Base-by-base conservation (phyloP, 2,797 vertebrate genomes). In the Pseudochromis fuscus region DNA sequence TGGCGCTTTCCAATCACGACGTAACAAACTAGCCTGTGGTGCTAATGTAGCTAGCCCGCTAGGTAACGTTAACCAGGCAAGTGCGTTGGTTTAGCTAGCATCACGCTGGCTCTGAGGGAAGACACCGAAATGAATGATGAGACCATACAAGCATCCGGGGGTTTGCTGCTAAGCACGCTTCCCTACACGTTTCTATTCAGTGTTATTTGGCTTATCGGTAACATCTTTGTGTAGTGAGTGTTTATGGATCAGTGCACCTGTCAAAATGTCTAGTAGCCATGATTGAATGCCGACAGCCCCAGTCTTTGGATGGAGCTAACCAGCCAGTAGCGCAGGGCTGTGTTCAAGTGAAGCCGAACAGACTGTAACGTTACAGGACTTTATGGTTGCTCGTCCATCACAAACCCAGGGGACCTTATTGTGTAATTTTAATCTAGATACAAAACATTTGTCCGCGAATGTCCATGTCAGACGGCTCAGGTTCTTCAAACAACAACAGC, bases 111-210 rank as follows among this genome's bases (percentile, higher is more conserved):
- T 89, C 62, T 23, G 48, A 71, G 59, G 82, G 72, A 57, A 84
- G 83, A 86, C 73, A 71, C 68, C 63, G 81, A 85, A 93, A 93
- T 93, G 91, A 94, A 94, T 93, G 92, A 94, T 92, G 83, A 67
- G 81, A 79, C 70, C 68, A 70, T 61, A 46, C 62, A 86, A 79
- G 61, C 78, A 63, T 12, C 18, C 23, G 45, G 18, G 37, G 13
- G 16, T 58, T 62, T 38, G 30, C 35, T 61, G 55, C 27, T 11
- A n/a, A 31, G 18, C 52, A 4, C 38, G 19, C 42, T 68, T 33
- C 0, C 60, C 51, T 30, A 27, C 62, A 51, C 51, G 30, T 60
- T 69, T 45, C 45, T 44, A 19, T 45, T 19, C 53, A 6, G 33
- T 3, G 9, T 35, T 53, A 42, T 48, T 18, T 57, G 30, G 0